These are phyloP conservation scores for Nicator chloris DNA, from an alignment of 2,113 vertebrate genomes.

Conservation along the genomic window DNA sequence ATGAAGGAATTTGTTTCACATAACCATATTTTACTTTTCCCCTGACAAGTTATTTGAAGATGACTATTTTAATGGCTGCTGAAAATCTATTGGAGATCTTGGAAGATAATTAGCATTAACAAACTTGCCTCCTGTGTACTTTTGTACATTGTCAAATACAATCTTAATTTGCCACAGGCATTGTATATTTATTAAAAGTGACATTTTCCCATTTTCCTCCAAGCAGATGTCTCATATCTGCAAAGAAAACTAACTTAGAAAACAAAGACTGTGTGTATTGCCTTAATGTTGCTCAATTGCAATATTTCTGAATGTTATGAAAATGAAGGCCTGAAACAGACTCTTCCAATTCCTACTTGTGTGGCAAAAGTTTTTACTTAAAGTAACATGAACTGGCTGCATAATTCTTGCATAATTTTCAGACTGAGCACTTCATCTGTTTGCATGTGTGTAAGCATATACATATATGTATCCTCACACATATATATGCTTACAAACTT, in stretches of 20 bases:
- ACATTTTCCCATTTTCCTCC: constrained; percentile 7
- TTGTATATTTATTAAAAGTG: constrained; percentile 25
- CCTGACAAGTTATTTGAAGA: constrained; percentile 4
- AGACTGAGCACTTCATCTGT: not conserved
- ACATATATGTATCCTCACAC: rapidly evolving
- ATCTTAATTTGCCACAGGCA: constrained; percentile 11
- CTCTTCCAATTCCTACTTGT: not conserved
- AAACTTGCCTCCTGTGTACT: constrained; percentile 1
- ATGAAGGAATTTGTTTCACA: constrained; percentile 1
- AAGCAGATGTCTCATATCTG: constrained; percentile 1
- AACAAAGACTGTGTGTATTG: not conserved
- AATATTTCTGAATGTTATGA: not conserved
- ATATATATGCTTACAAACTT: not conserved
- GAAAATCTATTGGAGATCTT: constrained; percentile 31
- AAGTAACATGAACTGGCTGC: not conserved
- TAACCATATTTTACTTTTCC: not conserved
- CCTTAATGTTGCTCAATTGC: not conserved
- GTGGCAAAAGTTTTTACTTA: not conserved
- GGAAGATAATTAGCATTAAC: constrained; percentile 28
- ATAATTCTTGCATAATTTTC: not conserved
- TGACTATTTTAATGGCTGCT: not conserved
- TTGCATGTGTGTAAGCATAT: not conserved
- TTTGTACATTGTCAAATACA: constrained; percentile 21
- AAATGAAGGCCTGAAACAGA: not conserved
- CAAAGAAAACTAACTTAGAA: constrained; percentile 2